These are phyloP conservation scores for Graptemys geographica DNA, from an alignment of 2,797 vertebrate genomes.

Conservation along the genomic window DNA sequence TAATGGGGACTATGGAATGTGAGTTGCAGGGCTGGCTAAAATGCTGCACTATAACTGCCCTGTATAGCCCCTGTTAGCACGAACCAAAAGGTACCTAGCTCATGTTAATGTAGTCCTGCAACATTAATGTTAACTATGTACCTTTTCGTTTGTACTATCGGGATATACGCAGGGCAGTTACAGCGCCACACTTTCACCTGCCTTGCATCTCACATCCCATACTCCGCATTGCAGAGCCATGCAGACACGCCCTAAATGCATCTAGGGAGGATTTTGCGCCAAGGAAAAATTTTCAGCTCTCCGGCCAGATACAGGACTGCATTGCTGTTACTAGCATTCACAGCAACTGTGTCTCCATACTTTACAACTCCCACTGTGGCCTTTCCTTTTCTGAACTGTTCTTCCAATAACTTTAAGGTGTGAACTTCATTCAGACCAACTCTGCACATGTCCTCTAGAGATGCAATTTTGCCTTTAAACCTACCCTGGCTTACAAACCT, in stretches of 20 bases:
- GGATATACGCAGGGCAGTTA: not conserved
- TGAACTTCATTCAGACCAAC: not conserved
- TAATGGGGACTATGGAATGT: not conserved
- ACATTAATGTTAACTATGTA: not conserved
- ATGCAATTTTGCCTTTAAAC: not conserved
- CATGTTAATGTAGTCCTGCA: not conserved
- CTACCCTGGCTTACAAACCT: not conserved
- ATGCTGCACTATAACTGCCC: not conserved
- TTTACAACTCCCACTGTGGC: accelerated
- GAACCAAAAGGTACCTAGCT: not conserved
- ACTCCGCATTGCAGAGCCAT: not conserved
- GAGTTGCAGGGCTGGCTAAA: not conserved
- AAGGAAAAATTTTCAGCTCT: not conserved
- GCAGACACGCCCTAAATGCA: not conserved
- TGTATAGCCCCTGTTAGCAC: not conserved
- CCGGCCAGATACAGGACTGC: not conserved
- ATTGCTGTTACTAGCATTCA: not conserved
- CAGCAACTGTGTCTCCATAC: accelerated
- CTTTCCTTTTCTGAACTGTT: not conserved
- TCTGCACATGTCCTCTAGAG: not conserved
- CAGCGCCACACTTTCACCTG: not conserved
- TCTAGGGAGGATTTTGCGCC: not conserved
- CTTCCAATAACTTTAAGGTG: not conserved
- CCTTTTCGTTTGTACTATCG: not conserved
- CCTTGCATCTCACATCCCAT: not conserved